A percentile compares a stretch with the other conserved stretches of the same genome.
phyloP scores from a whole-genome alignment of 1,140 invertebrate species.

The Caenorhabditis elegans region DNA sequence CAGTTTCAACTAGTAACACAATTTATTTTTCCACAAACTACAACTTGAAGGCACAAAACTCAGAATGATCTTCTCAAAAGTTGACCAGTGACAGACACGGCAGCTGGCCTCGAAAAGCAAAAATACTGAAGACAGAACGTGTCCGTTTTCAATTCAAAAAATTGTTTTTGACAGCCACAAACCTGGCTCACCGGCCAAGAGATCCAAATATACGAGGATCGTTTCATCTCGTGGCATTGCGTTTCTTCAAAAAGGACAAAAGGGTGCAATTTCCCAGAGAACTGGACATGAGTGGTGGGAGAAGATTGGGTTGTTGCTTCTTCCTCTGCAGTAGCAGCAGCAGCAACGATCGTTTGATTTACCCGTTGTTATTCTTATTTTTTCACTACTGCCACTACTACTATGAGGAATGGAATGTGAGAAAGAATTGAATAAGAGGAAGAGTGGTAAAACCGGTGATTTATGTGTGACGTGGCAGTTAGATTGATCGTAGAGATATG shows the following conservation, averaged over 20 bases:
- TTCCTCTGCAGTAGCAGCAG: neutral
- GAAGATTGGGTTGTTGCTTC: neutral
- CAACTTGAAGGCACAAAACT: neutral
- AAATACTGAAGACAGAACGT: conserved; percentile 15
- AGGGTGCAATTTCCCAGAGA: conserved; percentile 26
- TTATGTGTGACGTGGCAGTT: neutral
- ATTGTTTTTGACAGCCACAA: neutral
- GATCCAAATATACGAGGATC: too few relatives aligned
- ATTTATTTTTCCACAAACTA: neutral
- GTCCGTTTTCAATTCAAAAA: conserved; percentile 10
- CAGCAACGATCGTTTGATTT: conserved; percentile 18
- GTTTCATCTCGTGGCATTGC: too few relatives aligned
- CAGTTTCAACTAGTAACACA: conserved; percentile 20
- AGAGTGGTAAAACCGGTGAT: neutral
- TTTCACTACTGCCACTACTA: too few relatives aligned
- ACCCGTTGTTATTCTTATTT: conserved; percentile 24
- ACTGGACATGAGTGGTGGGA: conserved; percentile 4
- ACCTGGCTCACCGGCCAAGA: too few relatives aligned
- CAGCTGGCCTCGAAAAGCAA: neutral
- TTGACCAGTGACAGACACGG: neutral
- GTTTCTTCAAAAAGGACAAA: neutral
- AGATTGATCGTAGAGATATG: neutral
- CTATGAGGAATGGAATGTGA: neutral
- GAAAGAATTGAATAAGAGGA: neutral
- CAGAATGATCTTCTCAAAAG: neutral